These are phyloP conservation scores for Pseudomyrmex pallidus DNA, from an alignment of 1,140 invertebrate genomes.

Conservation along the genomic window DNA sequence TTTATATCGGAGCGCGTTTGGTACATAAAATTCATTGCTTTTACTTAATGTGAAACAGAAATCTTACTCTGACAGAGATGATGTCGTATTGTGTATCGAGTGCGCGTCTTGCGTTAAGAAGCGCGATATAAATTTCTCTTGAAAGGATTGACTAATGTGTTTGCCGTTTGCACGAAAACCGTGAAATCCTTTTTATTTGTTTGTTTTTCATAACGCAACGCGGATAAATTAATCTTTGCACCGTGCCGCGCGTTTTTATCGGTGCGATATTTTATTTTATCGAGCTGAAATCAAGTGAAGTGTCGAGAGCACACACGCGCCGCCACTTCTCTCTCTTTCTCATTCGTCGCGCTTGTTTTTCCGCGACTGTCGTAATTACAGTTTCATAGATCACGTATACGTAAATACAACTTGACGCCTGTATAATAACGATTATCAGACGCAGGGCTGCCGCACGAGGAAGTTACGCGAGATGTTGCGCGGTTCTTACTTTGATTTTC, in stretches of 20 bases:
- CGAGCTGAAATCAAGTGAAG: constrained; percentile 23
- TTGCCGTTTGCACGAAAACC: not conserved
- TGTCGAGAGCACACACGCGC: constrained; percentile 34
- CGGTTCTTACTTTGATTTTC: not conserved
- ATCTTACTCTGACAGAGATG: not conserved
- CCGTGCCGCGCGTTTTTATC: constrained; percentile 11
- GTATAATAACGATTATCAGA: constrained; percentile 30
- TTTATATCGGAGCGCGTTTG: too few relatives aligned
- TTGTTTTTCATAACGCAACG: constrained; percentile 26
- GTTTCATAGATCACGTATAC: constrained; percentile 44
- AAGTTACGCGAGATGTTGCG: constrained; percentile 7
- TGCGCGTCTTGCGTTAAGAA: too few relatives aligned
- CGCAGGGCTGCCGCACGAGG: not conserved
- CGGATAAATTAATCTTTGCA: constrained; percentile 49
- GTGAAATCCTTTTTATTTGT: not conserved
- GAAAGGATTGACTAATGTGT: not conserved
- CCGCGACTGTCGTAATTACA: constrained; percentile 39
- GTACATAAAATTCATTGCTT: too few relatives aligned
- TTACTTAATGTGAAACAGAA: too few relatives aligned
- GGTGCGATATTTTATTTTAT: constrained; percentile 50
- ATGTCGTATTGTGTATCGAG: not conserved
- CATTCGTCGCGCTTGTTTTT: constrained; percentile 17
- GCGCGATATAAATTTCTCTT: not conserved
- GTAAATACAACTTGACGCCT: constrained; percentile 1
- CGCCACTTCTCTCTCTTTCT: not conserved